Conservation (phyloP, 2,797 vertebrate species). For the Sebastes elongatus region DNA sequence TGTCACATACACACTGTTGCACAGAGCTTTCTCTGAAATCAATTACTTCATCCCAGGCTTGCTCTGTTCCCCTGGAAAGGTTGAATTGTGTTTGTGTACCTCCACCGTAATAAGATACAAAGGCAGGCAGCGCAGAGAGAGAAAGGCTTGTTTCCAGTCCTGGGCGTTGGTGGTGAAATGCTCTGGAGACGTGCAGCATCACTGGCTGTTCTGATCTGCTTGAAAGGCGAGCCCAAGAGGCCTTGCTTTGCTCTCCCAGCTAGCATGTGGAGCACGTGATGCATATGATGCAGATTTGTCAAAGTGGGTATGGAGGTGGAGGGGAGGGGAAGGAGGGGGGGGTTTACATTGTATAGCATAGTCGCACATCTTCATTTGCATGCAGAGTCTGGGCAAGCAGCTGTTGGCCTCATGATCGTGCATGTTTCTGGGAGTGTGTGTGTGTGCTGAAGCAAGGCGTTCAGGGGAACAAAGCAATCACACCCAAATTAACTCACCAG, state of each 20-base stretch:
- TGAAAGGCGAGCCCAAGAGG: constrained; percentile 52
- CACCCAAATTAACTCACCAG: constrained; percentile 55
- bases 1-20: constrained; percentile 2
- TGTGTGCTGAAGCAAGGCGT: constrained; percentile 13
- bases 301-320: not conserved
- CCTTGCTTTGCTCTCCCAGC: constrained; percentile 5
- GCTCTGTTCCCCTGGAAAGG: constrained; percentile 45
- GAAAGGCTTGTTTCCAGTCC: constrained; percentile 36
- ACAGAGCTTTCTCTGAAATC: constrained; percentile 47
- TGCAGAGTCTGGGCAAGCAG: constrained; percentile 45
- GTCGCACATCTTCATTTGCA: constrained; percentile 52
- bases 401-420: constrained; percentile 41
- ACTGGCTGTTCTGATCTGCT: constrained; percentile 54
- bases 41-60: constrained; percentile 46
- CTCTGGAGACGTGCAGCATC: constrained; percentile 62
- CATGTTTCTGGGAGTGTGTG: constrained; percentile 20
- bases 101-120: constrained; percentile 57
- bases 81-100: constrained; percentile 46
- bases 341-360: constrained; percentile 19
- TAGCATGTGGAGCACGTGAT: constrained; percentile 32
- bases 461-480: constrained; percentile 46
- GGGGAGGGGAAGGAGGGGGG: not conserved
- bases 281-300: constrained; percentile 39
- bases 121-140: constrained; percentile 25
- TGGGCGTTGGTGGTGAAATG: constrained; percentile 29